phyloP scores from a whole-genome alignment of 2,797 vertebrate species.

The Macrochelys suwanniensis region DNA sequence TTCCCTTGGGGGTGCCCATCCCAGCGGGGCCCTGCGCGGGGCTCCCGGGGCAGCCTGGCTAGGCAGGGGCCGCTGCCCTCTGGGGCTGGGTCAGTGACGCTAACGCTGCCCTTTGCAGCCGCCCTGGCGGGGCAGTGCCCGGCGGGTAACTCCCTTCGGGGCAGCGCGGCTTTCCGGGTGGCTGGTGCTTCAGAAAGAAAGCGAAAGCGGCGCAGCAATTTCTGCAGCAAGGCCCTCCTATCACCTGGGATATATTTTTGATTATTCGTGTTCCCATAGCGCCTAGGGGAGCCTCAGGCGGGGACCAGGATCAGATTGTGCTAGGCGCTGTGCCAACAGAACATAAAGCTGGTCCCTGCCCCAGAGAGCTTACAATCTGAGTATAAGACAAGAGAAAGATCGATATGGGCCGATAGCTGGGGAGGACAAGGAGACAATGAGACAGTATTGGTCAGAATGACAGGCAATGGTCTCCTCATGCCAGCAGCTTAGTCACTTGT shows the following conservation, averaged over 20 bases:
- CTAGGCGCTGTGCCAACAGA: background rate
- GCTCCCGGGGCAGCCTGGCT: no score
- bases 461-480: no score
- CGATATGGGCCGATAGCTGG: background rate
- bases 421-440: background rate
- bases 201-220: background rate
- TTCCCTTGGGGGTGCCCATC: no score
- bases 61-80: no score
- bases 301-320: background rate
- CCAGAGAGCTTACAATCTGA: background rate
- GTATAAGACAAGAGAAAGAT: background rate
- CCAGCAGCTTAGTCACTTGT: background rate
- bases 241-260: background rate
- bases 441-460: background rate
- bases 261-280: background rate
- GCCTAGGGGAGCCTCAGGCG: background rate
- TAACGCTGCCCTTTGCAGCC: no score
- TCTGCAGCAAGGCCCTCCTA: background rate
- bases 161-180: no score
- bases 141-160: fast-evolving
- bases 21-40: no score
- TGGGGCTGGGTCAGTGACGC: no score
- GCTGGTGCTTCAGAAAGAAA: background rate
- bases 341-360: fast-evolving
- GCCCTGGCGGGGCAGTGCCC: background rate